Conservation (phyloP, 2,113 vertebrate genomes). For the Tetrax tetrax region DNA sequence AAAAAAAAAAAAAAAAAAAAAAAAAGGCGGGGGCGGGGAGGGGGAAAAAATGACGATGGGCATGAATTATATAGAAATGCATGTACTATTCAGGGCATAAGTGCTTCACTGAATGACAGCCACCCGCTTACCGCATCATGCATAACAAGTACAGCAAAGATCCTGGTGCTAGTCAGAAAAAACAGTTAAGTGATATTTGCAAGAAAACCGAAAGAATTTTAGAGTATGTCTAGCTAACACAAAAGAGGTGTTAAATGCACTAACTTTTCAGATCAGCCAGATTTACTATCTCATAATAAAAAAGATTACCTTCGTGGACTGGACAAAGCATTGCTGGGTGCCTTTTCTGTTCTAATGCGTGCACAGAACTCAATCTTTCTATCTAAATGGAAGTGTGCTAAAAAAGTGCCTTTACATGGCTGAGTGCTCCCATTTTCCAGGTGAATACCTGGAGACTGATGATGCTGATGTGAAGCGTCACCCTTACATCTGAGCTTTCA, state of each 20-base stretch:
- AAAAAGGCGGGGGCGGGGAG: no score
- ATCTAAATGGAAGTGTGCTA: background rate
- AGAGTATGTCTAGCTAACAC: background rate
- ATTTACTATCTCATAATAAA: background rate
- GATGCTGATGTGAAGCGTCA: background rate
- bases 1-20: rapidly evolving
- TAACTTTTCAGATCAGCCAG: background rate
- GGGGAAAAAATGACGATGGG: background rate
- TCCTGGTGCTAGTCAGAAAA: background rate
- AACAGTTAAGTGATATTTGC: background rate
- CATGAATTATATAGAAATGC: background rate
- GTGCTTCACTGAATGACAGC: background rate
- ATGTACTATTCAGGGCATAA: background rate
- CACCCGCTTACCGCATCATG: background rate
- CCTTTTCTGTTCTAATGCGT: background rate
- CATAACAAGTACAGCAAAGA: background rate
- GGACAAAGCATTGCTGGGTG: background rate
- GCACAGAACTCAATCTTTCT: background rate
- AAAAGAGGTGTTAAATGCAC: background rate
- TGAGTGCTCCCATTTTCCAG: background rate
- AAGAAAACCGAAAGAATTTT: background rate
- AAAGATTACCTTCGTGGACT: background rate
- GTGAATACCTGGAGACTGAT: background rate
- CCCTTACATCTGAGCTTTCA: background rate
- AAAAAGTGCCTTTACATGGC: background rate